These are phyloP conservation scores for Siniperca scherzeri DNA, from an alignment of 2,797 vertebrate species.

Conservation along the genomic window DNA sequence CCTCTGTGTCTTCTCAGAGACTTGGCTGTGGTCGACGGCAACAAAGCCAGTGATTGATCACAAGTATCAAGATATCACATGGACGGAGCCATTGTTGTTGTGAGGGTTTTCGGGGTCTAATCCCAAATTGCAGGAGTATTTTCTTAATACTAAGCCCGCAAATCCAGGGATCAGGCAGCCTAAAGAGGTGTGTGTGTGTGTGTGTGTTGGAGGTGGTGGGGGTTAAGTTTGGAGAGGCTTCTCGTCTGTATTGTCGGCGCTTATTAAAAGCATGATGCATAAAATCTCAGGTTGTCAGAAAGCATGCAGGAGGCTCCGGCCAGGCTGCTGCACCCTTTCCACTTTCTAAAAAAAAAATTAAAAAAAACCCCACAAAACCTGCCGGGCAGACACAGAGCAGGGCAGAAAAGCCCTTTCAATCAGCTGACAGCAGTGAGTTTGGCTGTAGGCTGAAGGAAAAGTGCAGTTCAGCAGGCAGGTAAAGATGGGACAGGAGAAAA, in stretches of 20 bases:
- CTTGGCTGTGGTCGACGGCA: not conserved
- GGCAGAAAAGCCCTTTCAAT: conserved; percentile 10
- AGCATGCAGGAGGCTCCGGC: conserved; percentile 50
- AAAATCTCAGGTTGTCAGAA: conserved; percentile 79
- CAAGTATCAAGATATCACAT: conserved; percentile 87
- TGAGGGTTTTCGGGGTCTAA: conserved; percentile 87
- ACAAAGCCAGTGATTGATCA: conserved; percentile 70
- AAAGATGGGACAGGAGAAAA: not conserved
- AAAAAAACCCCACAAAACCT: not conserved
- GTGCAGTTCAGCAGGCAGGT: conserved; percentile 26
- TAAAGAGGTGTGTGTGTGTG: conserved; percentile 68
- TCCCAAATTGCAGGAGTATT: conserved; percentile 91
- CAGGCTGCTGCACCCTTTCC: conserved; percentile 18
- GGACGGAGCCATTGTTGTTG: conserved; percentile 80
- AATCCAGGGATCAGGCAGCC: conserved; percentile 89
- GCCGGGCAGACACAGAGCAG: not conserved
- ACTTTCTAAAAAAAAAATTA: not conserved
- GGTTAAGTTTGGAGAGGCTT: conserved; percentile 75
- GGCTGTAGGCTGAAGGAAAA: conserved; percentile 9
- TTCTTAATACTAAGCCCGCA: conserved; percentile 88
- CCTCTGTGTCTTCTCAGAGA: conserved; percentile 12
- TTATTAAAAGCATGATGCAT: conserved; percentile 86
- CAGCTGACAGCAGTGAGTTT: conserved; percentile 27
- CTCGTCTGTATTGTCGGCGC: conserved; percentile 73
- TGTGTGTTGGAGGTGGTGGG: conserved; percentile 53